Evolutionary conservation across 2,797 vertebrate genomes (phyloP).

Genomic region (Lepidocolaptes lacrymiger): DNA sequence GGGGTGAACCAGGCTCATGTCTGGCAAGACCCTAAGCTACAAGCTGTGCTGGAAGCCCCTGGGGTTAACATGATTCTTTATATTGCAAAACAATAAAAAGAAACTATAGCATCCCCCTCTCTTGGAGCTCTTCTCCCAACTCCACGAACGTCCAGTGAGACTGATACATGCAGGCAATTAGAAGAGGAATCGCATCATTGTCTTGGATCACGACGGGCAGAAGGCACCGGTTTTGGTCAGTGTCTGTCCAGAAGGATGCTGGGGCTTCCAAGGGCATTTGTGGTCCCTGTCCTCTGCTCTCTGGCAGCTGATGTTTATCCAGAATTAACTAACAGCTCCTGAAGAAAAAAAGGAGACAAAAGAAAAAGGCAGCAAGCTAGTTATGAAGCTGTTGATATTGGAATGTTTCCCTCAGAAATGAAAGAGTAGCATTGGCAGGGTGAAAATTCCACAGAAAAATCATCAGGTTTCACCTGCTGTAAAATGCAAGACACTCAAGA

Average conservation of each 20-base stretch:
- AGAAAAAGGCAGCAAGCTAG: not conserved
- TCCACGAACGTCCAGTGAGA: not conserved
- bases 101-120: not conserved
- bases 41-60: not conserved
- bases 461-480: not conserved
- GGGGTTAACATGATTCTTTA: not conserved
- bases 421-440: not conserved
- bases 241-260: constrained; percentile 45
- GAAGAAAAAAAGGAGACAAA: constrained; percentile 26
- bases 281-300: constrained; percentile 50
- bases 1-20: not conserved
- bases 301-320: constrained; percentile 28
- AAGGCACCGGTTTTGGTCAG: constrained; percentile 66
- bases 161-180: constrained; percentile 29
- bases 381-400: not conserved
- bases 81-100: not conserved
- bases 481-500: not conserved
- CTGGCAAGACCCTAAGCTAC: not conserved
- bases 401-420: not conserved
- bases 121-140: not conserved
- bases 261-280: not conserved
- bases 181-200: not conserved
- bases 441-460: not conserved
- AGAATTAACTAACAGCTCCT: constrained; percentile 70
- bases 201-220: constrained; percentile 26